Percentiles rank a stretch among this genome's conserved stretches.
phyloP scores from a whole-genome alignment of 2,113 vertebrate genomes.

The Zosterops lateralis region DNA sequence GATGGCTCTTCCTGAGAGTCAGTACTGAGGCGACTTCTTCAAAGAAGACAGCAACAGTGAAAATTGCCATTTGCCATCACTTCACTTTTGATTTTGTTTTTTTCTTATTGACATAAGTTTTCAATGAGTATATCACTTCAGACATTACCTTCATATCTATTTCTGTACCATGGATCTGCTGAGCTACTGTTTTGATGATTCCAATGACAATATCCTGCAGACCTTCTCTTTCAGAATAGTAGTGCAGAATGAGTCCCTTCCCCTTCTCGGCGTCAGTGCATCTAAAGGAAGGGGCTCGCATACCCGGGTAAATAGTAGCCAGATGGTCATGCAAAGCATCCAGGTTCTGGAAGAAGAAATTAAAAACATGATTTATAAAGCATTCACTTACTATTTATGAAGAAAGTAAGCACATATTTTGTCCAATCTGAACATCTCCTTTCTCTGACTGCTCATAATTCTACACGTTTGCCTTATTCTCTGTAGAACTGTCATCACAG shows the following conservation, averaged over 20 bases:
- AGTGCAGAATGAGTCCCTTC: constrained; percentile 95
- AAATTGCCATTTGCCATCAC: not conserved
- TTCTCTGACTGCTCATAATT: not conserved
- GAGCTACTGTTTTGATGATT: constrained; percentile 97
- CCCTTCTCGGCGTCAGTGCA: constrained; percentile 96
- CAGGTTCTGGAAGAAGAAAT: constrained; percentile 82
- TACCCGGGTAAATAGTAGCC: constrained; percentile 97
- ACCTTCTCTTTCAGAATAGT: constrained; percentile 97
- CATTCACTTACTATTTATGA: not conserved
- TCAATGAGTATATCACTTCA: not conserved
- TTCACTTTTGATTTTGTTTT: not conserved
- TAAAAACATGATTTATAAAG: not conserved
- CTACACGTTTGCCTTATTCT: not conserved
- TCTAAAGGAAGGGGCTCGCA: constrained; percentile 96
- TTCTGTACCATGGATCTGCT: constrained; percentile 96
- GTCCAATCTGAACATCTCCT: not conserved
- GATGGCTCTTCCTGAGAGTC: not conserved
- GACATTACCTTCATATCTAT: constrained; percentile 96
- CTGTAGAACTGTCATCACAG: not conserved
- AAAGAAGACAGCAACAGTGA: not conserved
- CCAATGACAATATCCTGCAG: constrained; percentile 98
- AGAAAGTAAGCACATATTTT: not conserved
- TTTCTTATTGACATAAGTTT: not conserved
- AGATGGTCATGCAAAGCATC: constrained; percentile 97
- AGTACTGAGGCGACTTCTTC: not conserved